Evolutionary conservation across 1,140 invertebrate species (phyloP).

Genomic region (Antheraea pernyi): DNA sequence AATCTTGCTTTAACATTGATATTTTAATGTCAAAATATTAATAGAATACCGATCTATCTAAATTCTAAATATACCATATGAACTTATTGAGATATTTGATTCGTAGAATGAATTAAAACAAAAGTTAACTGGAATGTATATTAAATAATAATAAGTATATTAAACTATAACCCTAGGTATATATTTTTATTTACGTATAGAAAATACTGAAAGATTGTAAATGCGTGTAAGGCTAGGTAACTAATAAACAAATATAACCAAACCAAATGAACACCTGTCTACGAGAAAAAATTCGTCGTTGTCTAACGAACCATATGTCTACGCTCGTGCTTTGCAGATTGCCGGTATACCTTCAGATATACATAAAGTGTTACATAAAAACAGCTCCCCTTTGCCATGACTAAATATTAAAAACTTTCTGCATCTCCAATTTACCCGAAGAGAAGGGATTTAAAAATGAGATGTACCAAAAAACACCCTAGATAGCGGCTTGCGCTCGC

Average conservation of each 20-base stretch:
- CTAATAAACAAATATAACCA: background rate
- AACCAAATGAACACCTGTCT: constrained; percentile 34
- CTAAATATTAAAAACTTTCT: constrained; percentile 60
- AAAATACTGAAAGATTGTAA: background rate
- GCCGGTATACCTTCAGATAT: constrained; percentile 24
- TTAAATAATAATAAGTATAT: too few relatives aligned
- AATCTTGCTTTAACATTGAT: too few relatives aligned
- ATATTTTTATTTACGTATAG: background rate
- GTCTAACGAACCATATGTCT: constrained; percentile 54
- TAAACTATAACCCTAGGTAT: too few relatives aligned
- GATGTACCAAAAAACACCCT: constrained; percentile 48
- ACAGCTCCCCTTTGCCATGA: constrained; percentile 60
- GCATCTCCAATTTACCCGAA: constrained; percentile 50
- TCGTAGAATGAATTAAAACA: too few relatives aligned
- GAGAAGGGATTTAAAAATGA: constrained; percentile 62
- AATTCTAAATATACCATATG: too few relatives aligned
- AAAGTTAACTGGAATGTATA: too few relatives aligned
- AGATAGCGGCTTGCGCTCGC: constrained; percentile 52
- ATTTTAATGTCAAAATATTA: too few relatives aligned
- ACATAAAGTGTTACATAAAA: constrained; percentile 29
- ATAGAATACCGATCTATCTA: too few relatives aligned
- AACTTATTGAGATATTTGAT: too few relatives aligned
- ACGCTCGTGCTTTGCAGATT: constrained; percentile 39
- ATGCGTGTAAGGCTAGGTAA: background rate
- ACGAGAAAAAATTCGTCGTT: constrained; percentile 33